These are phyloP conservation scores for Motacilla tschutschensis DNA, from an alignment of 2,113 vertebrate genomes.

Conservation along the genomic window DNA sequence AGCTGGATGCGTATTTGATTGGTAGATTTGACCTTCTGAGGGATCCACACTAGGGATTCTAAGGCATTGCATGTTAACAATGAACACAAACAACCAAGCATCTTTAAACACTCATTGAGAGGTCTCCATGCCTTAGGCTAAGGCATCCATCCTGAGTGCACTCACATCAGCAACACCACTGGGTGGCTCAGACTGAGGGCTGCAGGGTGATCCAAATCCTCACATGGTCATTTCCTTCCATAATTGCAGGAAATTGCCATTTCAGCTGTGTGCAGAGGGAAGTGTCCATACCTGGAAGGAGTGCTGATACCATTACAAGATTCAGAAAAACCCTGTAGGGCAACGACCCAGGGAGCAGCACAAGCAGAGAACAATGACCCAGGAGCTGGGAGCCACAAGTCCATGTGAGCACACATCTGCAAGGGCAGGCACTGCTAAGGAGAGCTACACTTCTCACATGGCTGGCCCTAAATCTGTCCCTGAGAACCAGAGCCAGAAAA, in stretches of 20 bases:
- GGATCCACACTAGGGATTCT: neutral
- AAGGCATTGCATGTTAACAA: neutral
- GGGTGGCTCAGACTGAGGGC: neutral
- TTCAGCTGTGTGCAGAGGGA: neutral
- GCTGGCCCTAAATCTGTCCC: neutral
- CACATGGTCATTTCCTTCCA: neutral
- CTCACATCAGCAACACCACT: neutral
- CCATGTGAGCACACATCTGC: neutral
- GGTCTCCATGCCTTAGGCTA: neutral
- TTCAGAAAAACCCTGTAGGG: neutral
- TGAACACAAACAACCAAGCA: neutral
- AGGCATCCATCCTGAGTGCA: neutral
- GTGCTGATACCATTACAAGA: neutral
- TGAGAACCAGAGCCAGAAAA: neutral
- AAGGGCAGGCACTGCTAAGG: neutral
- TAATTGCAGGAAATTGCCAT: neutral
- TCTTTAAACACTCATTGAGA: neutral
- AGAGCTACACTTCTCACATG: fast-evolving
- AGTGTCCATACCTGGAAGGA: neutral
- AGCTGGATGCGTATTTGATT: neutral
- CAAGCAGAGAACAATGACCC: neutral
- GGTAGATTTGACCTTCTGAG: neutral
- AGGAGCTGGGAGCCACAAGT: neutral
- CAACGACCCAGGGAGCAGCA: neutral
- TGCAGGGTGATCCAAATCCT: neutral